A percentile compares a stretch with the other conserved stretches of the same genome.
Conservation (phyloP, 1,140 invertebrate genomes). For the Pararge aegeria region DNA sequence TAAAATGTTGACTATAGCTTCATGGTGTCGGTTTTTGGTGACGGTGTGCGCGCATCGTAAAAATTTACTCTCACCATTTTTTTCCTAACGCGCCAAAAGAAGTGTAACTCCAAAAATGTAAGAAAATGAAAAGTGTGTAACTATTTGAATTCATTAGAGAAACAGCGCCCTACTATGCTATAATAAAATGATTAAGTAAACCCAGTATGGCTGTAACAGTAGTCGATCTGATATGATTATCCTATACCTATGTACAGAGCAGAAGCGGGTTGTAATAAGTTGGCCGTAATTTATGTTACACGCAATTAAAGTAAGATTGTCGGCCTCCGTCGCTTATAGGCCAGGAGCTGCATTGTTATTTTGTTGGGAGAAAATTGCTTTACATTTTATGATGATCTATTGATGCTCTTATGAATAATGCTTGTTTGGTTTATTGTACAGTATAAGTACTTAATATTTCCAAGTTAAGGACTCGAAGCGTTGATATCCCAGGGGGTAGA, state of each 20-base stretch:
- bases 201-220: background rate
- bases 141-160: too few species aligned
- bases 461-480: too few species aligned
- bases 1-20: too few species aligned
- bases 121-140: too few species aligned
- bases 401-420: background rate
- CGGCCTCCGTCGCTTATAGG: constrained; percentile 34
- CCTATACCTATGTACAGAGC: constrained; percentile 47
- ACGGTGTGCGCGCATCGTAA: too few species aligned
- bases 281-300: constrained; percentile 73
- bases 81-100: too few species aligned
- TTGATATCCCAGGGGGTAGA: too few species aligned
- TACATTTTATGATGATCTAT: constrained; percentile 2
- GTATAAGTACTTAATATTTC: too few species aligned
- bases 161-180: too few species aligned
- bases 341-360: constrained; percentile 33
- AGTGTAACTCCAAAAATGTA: too few species aligned
- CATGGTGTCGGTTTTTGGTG: too few species aligned
- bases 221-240: constrained; percentile 1
- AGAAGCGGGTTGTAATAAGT: constrained; percentile 74
- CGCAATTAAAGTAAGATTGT: constrained; percentile 78
- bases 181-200: background rate
- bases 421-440: background rate
- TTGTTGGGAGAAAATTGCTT: constrained; percentile 27
- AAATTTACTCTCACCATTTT: too few species aligned